Base-by-base conservation (phyloP, 2,797 vertebrate genomes). In the Chloroceryle inda region DNA sequence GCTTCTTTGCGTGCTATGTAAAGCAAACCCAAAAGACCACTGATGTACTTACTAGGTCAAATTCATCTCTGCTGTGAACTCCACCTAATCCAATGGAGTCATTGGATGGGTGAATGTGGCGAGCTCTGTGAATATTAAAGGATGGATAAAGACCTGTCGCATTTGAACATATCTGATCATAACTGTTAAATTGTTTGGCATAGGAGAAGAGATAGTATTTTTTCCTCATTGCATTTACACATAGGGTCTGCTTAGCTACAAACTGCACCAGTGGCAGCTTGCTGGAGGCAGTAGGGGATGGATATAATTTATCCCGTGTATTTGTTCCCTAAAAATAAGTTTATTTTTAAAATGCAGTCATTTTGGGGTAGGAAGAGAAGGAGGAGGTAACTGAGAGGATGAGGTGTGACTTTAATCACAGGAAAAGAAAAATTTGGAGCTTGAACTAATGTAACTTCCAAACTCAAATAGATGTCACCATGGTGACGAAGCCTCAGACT, bases 391-490 rank as follows among this genome's bases (percentile, higher is more conserved):
- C 42, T 20, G 38, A 76, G 52, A 63, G 77, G 74, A 67, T 92
- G 67, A 93, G 63, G 71, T 0, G 1, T 82, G 71, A 92, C 84
- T 82, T 88, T 87, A 96, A 89, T 79, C 92, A 74, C 90, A 95
- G 92, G 84, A 93, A 96, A 95, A 94, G 72, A 91, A 88, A 84
- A 93, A 89, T 42, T 74, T 89, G 83, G 71, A 94, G 71, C 84
- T 91, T 56, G 71, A 90, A 82, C 55, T 79, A 76, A 79, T 20
- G 37, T 63, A 82, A 42, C 77, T 94, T 92, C 74, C 74, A 93
- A 93, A 95, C 56, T 89, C 67, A 96, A 78, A 92, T 69, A 47
- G 67, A 82, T 61, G 59, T 96, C 90, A 93, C 90, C 74, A 93
- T 92, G 71, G 90, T 82, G 88, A 96, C 74, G 89, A 93, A 94